These are phyloP conservation scores for Ameiurus melas DNA, from an alignment of 2,113 vertebrate genomes.

Conservation along the genomic window DNA sequence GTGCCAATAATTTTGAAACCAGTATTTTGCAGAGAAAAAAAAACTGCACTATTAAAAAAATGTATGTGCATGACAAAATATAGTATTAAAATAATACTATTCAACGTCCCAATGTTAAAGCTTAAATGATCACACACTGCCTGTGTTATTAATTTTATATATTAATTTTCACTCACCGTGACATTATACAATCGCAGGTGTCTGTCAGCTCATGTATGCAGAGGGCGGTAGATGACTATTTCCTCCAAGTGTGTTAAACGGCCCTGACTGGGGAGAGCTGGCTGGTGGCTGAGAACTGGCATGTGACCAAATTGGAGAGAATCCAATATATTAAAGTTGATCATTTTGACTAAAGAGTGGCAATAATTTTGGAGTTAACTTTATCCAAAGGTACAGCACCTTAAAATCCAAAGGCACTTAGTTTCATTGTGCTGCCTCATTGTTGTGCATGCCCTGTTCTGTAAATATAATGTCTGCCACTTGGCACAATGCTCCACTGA, in stretches of 20 bases:
- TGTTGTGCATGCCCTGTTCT: not conserved
- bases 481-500: slow-evolving; percentile 1
- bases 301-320: not conserved
- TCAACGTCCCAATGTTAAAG: not conserved
- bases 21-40: not conserved
- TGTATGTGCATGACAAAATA: not conserved
- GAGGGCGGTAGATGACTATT: not conserved
- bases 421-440: slow-evolving; percentile 26
- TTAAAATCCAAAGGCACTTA: not conserved
- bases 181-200: not conserved
- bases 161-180: not conserved
- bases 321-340: slow-evolving; percentile 11
- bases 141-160: not conserved
- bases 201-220: not conserved
- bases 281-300: not conserved
- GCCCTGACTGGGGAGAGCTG: not conserved
- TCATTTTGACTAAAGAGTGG: slow-evolving; percentile 2
- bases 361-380: slow-evolving; percentile 12
- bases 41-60: not conserved
- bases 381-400: not conserved
- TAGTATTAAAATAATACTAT: not conserved
- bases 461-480: slow-evolving; percentile 32
- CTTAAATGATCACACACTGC: not conserved
- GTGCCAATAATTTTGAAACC: not conserved
- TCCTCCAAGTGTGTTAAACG: not conserved